Evolutionary conservation across 1,140 invertebrate species (phyloP).

Genomic region (Nixonia krombeini): DNA sequence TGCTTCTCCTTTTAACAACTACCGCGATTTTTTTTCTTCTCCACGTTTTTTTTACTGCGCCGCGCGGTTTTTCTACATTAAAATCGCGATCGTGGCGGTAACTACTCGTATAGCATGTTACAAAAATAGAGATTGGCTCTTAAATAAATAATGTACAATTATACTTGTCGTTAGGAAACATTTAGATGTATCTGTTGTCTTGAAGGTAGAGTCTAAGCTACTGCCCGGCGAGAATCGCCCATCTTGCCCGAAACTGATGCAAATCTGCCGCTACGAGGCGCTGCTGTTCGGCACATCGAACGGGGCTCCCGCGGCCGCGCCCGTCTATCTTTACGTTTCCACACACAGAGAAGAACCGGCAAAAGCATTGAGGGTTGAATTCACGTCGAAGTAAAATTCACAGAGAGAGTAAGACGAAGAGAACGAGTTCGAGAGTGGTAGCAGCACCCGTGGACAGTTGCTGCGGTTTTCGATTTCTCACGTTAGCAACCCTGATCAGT

Average conservation of each 20-base stretch:
- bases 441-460: not conserved
- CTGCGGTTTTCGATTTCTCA: too few relatives aligned
- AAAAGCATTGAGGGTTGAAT: not conserved
- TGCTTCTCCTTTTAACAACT: slow-evolving; percentile 2
- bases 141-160: slow-evolving; percentile 59
- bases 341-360: slow-evolving; percentile 14
- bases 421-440: not conserved
- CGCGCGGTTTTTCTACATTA: slow-evolving; percentile 3
- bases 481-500: too few relatives aligned
- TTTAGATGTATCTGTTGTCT: slow-evolving; percentile 67
- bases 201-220: slow-evolving; percentile 71
- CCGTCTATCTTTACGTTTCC: slow-evolving; percentile 39
- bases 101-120: slow-evolving; percentile 50
- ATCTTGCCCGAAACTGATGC: slow-evolving; percentile 66
- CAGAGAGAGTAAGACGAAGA: not conserved
- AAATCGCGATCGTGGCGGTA: slow-evolving; percentile 15
- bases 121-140: slow-evolving; percentile 61
- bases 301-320: slow-evolving; percentile 60
- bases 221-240: slow-evolving; percentile 69
- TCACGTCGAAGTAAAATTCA: not conserved
- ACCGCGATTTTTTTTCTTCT: slow-evolving; percentile 12
- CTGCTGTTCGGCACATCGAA: slow-evolving; percentile 18
- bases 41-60: slow-evolving; percentile 20
- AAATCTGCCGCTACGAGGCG: slow-evolving; percentile 52
- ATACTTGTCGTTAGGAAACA: slow-evolving; percentile 63